Conservation (phyloP, 2,888 invertebrate genomes). For the Cryptosula pallasiana region DNA sequence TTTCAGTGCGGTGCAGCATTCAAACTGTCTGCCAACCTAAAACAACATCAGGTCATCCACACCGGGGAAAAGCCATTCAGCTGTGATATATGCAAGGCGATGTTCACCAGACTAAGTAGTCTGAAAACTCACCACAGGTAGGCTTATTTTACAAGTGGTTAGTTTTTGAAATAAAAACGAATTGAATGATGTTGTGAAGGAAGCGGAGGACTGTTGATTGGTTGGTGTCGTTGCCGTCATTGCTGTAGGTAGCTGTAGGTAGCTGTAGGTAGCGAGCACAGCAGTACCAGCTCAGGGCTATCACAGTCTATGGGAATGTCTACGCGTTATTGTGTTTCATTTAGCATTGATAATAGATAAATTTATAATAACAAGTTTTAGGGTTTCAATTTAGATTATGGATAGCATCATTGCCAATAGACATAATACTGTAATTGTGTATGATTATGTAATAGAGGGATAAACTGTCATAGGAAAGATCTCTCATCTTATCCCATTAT, state of each 20-base stretch:
- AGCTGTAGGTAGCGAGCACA: too few species aligned
- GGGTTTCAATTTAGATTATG: not conserved
- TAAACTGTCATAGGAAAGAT: not conserved
- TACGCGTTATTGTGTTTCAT: not conserved
- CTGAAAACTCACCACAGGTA: conserved; percentile 44
- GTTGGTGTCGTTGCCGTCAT: too few species aligned
- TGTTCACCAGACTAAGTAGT: conserved; percentile 44
- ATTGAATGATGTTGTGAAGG: too few species aligned
- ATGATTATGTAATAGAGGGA: not conserved
- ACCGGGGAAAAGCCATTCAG: conserved; percentile 45
- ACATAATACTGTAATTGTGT: not conserved
- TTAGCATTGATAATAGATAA: not conserved
- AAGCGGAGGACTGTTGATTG: too few species aligned
- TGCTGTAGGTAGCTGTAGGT: too few species aligned
- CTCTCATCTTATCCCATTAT: too few species aligned
- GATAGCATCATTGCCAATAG: not conserved
- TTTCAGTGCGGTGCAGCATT: conserved; percentile 41
- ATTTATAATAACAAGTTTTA: not conserved
- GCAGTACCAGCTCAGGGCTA: too few species aligned
- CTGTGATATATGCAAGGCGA: conserved; percentile 43
- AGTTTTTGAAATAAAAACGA: too few species aligned
- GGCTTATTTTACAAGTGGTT: too few species aligned
- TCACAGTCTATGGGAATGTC: not conserved
- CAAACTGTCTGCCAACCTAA: conserved; percentile 43
- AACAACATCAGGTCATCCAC: conserved; percentile 43